Base-by-base conservation (phyloP, 2,797 vertebrate genomes). In the Streptopelia turtur region DNA sequence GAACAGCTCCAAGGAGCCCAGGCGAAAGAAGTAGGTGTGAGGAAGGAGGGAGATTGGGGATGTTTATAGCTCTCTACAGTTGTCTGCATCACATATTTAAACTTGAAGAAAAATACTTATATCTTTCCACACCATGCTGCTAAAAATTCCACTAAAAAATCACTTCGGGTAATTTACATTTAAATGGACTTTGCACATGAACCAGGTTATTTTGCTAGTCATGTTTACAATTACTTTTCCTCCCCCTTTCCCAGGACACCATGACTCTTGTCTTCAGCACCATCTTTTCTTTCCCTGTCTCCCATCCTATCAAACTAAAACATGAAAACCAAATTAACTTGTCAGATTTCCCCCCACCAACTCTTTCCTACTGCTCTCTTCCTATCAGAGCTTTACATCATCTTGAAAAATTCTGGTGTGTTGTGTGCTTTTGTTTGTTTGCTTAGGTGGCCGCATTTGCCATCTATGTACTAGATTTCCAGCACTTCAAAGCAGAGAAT, bases 101-200 rank as follows among this genome's bases (percentile, higher is more conserved):
- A 90, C 9, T 60, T 69, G 52, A 33, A 27, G 39, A 55, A 27
- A 96, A 92, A 91, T 37, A 77, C 49, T 95, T 92, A 52, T 83
- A 76, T 79, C 84, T 89, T 92, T 81, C 92, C 81, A 83, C 37
- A 82, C 28, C 8, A 12, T 2, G 5, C 59, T 93, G 91, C 92
- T 95, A 93, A 96, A 94, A 96, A 92, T 75, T 87, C 68, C 65
- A 81, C 75, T 69, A 24, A 68, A 33, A 88, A 52, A 91, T 76
- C 74, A 94, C 37, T 95, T 96, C 31, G n/a, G 59, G 84, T 96
- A 85, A 97, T 97, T 97, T 97, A 94, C 95, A 97, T 97, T 95
- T 97, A 97, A 97, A 97, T 97, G 81, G 92, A 95, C 87, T 94
- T 92, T 91, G 80, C 93, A 90, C 66, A 47, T 11, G 2, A 89